phyloP scores from a whole-genome alignment of 2,113 vertebrate genomes.

The Cinclus mexicanus region DNA sequence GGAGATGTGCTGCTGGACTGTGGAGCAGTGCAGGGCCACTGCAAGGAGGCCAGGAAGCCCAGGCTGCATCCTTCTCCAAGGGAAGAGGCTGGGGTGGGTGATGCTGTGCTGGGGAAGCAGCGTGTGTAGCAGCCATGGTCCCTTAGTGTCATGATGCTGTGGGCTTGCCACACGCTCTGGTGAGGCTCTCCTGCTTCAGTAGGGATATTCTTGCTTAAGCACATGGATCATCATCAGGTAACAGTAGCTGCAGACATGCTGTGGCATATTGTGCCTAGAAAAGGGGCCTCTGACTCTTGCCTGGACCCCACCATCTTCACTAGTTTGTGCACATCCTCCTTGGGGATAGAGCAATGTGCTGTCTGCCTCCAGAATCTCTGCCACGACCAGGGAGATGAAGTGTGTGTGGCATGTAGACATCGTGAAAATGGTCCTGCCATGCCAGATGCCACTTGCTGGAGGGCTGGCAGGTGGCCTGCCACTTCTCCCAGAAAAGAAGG shows the following conservation, averaged over 20 bases:
- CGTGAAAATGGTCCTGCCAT: background rate
- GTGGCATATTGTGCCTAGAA: background rate
- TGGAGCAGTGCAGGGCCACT: background rate
- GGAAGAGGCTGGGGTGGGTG: background rate
- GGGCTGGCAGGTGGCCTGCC: background rate
- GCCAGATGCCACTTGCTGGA: background rate
- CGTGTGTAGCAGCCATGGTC: fast-evolving
- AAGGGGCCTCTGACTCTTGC: background rate
- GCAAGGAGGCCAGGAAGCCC: background rate
- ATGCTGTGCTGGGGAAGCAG: background rate
- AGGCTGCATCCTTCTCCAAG: background rate
- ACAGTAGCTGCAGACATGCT: background rate
- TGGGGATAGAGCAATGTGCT: fast-evolving
- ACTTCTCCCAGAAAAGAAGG: slow-evolving; percentile 1
- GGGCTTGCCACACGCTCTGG: background rate
- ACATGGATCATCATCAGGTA: background rate
- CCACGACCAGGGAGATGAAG: background rate
- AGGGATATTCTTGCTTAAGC: background rate
- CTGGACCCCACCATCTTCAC: background rate
- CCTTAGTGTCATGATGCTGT: background rate
- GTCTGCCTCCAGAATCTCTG: background rate
- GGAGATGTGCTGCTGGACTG: background rate
- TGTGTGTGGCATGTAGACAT: background rate
- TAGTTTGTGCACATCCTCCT: background rate
- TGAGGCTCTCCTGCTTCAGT: background rate